Evolutionary conservation across 2,888 invertebrate genomes (phyloP), one percentile per base, ranked within the genome.

Genomic region (Cybosia mesomella): DNA sequence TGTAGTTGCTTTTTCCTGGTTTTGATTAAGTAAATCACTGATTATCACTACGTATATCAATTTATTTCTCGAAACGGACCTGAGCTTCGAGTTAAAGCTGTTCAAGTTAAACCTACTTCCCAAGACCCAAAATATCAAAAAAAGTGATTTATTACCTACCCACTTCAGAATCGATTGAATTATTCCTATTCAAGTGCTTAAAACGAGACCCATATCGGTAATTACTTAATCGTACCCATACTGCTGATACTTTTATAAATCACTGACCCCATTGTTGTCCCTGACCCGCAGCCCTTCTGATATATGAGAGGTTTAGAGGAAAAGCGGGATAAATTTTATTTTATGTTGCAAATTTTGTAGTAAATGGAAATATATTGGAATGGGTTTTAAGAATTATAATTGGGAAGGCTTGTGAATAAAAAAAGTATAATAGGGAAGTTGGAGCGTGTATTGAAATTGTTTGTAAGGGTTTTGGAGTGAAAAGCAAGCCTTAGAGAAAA

Each of bases 341-440:
- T 58, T 68, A 68, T 59, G 58, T 59, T 63, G 53, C 62, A 59
- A 67, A 63, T 67, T 63, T 63, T 63, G 21, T 34, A 13, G 18
- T 32, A 60, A 67, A 62, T 61, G 61, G 34, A 62, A 67, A 62
- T 62, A 67, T 54, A 49, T 63, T 63, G 36, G 34, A 63, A 63
- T 63, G 63, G 53, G 58, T 58, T 58, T 67, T 63, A 49, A 28
- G 53, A 57, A 61, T 32, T 58, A 58, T 58, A 63, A 67, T 63
- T 67, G 59, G 61, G 59, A 68, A 71, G 61, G 76, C 67, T 66
- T 34, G 1, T 28, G 32, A 32, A 54, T 34, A 28, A 62, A 62
- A 22, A 11, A 8, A 13, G 28, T n/a, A 58, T 32, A 34, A 58
- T 58, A n/a, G 18, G 34, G 18, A 58, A 58, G 55, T 55, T 55